These are phyloP conservation scores for Prunella himalayana DNA, from an alignment of 2,113 vertebrate species.

Conservation along the genomic window DNA sequence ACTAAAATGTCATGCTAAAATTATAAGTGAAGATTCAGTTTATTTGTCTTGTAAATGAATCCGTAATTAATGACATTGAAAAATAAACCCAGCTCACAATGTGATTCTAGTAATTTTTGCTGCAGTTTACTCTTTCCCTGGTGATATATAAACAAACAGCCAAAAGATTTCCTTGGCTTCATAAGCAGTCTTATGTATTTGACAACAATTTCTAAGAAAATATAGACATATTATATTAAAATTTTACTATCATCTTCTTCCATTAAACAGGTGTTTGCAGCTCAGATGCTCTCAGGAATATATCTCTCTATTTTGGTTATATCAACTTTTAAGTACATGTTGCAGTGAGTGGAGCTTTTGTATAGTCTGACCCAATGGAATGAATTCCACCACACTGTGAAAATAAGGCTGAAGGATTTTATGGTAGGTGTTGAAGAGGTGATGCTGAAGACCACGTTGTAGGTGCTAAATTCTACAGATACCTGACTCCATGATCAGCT, in stretches of 20 bases:
- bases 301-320: background rate
- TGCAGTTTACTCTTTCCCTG: background rate
- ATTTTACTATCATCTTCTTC: background rate
- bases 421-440: background rate
- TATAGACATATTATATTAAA: background rate
- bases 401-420: background rate
- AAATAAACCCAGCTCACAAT: background rate
- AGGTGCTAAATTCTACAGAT: background rate
- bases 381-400: background rate
- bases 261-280: background rate
- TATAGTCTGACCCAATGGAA: background rate
- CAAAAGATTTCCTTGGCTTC: background rate
- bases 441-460: background rate
- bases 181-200: background rate
- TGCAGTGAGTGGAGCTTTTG: background rate
- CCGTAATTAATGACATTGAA: slow-evolving; percentile 17
- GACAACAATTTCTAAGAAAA: background rate
- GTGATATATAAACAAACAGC: background rate
- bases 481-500: background rate
- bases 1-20: slow-evolving; percentile 33
- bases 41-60: background rate
- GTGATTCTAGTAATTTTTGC: background rate
- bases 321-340: background rate
- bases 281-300: background rate
- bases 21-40: background rate